Percentiles rank a stretch among this genome's conserved stretches.
phyloP scores from a whole-genome alignment of 2,797 vertebrate species.

The Limosa lapponica region DNA sequence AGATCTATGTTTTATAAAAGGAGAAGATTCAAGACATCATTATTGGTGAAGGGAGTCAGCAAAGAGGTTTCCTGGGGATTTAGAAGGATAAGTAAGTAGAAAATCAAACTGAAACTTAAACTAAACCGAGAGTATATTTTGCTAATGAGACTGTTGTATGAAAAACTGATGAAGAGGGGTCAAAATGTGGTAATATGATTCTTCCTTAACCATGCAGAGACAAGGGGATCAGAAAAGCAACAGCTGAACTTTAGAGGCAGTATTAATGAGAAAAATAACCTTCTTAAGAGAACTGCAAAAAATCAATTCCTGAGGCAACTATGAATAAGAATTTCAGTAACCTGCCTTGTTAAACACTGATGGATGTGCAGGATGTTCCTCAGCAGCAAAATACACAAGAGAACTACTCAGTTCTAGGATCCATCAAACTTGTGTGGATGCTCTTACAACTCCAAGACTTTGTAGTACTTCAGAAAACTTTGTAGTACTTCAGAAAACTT shows the following conservation, averaged over 20 bases:
- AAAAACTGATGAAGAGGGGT: not conserved
- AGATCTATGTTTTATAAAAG: not conserved
- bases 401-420: not conserved
- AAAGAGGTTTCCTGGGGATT: not conserved
- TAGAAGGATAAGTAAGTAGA: not conserved
- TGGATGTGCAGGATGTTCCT: not conserved
- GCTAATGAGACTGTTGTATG: not conserved
- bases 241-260: not conserved
- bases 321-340: not conserved
- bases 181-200: not conserved
- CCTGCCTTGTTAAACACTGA: not conserved
- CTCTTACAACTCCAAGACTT: not conserved
- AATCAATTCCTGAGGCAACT: not conserved
- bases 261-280: not conserved
- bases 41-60: not conserved
- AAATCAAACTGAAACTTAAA: not conserved
- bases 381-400: not conserved
- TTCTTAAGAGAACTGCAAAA: not conserved
- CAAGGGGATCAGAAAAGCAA: not conserved
- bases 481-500: not conserved
- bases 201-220: not conserved
- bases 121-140: not conserved
- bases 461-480: not conserved
- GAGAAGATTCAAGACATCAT: not conserved
- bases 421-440: not conserved